Evolutionary conservation across 1,140 invertebrate species (phyloP).

Genomic region (Conopomorpha cramerella): DNA sequence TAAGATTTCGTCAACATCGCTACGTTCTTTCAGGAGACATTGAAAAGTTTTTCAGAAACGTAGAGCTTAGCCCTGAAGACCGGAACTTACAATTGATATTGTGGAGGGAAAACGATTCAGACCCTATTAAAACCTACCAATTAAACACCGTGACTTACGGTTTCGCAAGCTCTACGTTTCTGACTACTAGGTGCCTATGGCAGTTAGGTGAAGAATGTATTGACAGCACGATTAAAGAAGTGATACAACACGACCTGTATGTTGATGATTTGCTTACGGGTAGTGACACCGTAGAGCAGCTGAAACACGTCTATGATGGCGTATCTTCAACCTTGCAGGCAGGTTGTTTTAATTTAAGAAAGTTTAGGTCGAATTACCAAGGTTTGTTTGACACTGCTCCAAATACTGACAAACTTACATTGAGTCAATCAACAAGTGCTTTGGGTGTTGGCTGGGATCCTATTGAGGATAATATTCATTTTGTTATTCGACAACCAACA

Average conservation of each 20-base stretch:
- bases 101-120: conserved; percentile 18
- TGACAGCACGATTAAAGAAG: conserved; percentile 11
- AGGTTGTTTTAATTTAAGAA: no score
- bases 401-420: conserved; percentile 14
- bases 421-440: conserved; percentile 4
- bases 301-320: no score
- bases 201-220: conserved; percentile 18
- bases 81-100: conserved; percentile 27
- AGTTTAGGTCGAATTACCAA: no score
- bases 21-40: conserved; percentile 28
- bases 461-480: conserved; percentile 7
- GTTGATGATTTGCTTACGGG: conserved; percentile 55
- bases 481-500: no score
- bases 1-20: conserved; percentile 24
- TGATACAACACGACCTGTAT: conserved; percentile 40
- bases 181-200: conserved; percentile 24
- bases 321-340: no score
- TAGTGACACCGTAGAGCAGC: no score
- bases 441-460: conserved; percentile 12
- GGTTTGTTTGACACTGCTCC: no score
- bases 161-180: conserved; percentile 22
- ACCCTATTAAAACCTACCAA: conserved; percentile 12
- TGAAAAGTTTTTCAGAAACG: conserved; percentile 18
- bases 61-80: conserved; percentile 12
- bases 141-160: conserved; percentile 23